phyloP scores from a whole-genome alignment of 1,140 invertebrate genomes.

The Leguminivora glycinivorella region DNA sequence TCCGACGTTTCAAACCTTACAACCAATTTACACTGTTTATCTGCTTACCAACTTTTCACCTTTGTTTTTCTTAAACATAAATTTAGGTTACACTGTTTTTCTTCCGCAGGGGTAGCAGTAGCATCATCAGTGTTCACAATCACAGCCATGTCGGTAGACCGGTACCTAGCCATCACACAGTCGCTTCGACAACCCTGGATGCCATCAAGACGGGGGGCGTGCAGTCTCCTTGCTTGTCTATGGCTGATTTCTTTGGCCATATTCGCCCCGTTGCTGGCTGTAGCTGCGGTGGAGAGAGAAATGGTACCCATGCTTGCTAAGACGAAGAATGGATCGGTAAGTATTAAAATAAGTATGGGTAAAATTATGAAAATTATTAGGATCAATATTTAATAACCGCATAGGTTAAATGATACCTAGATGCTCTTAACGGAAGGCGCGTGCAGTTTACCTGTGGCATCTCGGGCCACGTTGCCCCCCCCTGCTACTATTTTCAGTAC shows the following conservation, averaged over 20 bases:
- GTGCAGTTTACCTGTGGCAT: too few relatives aligned
- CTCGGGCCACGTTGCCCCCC: too few relatives aligned
- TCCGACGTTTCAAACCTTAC: too few relatives aligned
- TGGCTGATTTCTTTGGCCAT: slow-evolving; percentile 84
- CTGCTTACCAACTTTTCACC: too few relatives aligned
- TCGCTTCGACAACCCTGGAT: slow-evolving; percentile 84
- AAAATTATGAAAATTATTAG: neutral
- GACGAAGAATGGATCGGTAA: slow-evolving; percentile 62
- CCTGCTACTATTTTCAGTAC: too few relatives aligned
- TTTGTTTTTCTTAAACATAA: too few relatives aligned
- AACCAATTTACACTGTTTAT: too few relatives aligned
- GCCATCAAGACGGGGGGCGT: slow-evolving; percentile 83
- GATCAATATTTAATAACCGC: neutral
- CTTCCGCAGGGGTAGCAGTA: slow-evolving; percentile 84
- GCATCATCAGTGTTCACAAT: slow-evolving; percentile 89
- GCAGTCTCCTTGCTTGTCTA: slow-evolving; percentile 81
- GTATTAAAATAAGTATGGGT: slow-evolving; percentile 30
- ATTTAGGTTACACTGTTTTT: too few relatives aligned
- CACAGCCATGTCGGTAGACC: slow-evolving; percentile 87
- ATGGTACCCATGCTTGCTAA: slow-evolving; percentile 58
- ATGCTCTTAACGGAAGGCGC: neutral
- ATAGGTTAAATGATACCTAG: neutral
- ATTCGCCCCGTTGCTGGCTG: slow-evolving; percentile 83
- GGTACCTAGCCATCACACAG: slow-evolving; percentile 87
- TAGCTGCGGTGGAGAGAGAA: slow-evolving; percentile 73